These are phyloP conservation scores for Venturia canescens DNA, from an alignment of 1,140 invertebrate genomes.

Conservation along the genomic window DNA sequence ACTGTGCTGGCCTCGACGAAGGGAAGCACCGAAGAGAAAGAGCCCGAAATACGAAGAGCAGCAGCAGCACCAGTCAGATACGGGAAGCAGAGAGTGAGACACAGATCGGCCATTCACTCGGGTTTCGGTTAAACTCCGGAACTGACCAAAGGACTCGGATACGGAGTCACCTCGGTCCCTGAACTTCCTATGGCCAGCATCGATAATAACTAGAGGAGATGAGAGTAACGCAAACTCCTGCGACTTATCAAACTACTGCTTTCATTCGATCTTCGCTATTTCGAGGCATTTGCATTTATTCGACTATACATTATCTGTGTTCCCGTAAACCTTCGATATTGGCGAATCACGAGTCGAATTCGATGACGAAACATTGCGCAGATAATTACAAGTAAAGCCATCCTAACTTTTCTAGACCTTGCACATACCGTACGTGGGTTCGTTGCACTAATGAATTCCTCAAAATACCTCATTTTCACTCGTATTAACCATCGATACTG, in stretches of 20 bases:
- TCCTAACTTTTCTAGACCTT: too few species aligned
- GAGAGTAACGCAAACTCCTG: neutral
- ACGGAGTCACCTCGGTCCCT: neutral
- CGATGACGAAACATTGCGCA: too few species aligned
- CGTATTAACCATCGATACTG: too few species aligned
- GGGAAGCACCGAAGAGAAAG: neutral
- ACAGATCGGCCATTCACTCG: constrained; percentile 16
- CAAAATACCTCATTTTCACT: too few species aligned
- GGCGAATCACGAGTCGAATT: neutral
- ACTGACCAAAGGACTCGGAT: constrained; percentile 22
- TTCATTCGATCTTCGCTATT: neutral
- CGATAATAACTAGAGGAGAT: neutral
- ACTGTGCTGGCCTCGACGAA: neutral
- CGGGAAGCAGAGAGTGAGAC: constrained; percentile 5
- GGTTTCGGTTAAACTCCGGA: constrained; percentile 34
- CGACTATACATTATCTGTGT: neutral
- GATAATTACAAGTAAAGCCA: too few species aligned
- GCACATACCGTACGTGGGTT: too few species aligned
- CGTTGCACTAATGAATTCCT: too few species aligned
- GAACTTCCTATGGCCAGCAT: constrained; percentile 1
- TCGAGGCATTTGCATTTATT: neutral
- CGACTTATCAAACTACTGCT: neutral
- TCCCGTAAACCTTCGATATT: neutral
- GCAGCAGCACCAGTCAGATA: neutral
- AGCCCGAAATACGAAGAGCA: neutral